phyloP scores from a whole-genome alignment of 1,140 invertebrate genomes.

The Drosophila willistoni region DNA sequence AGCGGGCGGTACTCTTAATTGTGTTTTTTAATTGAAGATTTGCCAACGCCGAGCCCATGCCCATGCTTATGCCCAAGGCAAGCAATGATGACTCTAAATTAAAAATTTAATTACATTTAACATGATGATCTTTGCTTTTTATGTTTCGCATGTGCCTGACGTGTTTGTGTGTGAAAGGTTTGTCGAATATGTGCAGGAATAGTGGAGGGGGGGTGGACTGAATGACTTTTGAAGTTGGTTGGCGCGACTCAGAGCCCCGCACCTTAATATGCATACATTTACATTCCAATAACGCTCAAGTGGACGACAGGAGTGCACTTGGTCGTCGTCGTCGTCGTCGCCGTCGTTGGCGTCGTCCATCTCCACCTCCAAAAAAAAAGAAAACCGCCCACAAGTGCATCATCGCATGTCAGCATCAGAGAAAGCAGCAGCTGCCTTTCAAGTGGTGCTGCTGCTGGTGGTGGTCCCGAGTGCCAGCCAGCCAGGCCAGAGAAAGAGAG shows the following conservation, averaged over 20 bases:
- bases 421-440: constrained; percentile 56
- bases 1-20: constrained; percentile 66
- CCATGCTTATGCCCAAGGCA: constrained; percentile 23
- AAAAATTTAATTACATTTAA: constrained; percentile 81
- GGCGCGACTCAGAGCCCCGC: constrained; percentile 45
- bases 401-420: constrained; percentile 66
- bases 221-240: constrained; percentile 76
- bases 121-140: constrained; percentile 62
- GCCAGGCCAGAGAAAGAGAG: not conserved
- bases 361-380: constrained; percentile 11
- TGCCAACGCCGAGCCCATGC: constrained; percentile 48
- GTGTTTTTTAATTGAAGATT: constrained; percentile 73
- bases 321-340: constrained; percentile 46
- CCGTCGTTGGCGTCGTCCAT: constrained; percentile 37
- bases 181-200: not conserved
- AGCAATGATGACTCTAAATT: constrained; percentile 62
- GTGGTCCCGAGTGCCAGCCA: not conserved
- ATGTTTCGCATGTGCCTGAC: constrained; percentile 15
- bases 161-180: constrained; percentile 16
- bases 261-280: constrained; percentile 77
- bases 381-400: constrained; percentile 57
- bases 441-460: constrained; percentile 49
- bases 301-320: constrained; percentile 75
- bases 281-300: constrained; percentile 81
- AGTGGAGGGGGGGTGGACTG: constrained; percentile 30